Evolutionary conservation across 2,888 invertebrate species (phyloP), one percentile per base, ranked within the genome.

Genomic region (Lissonota sp.): DNA sequence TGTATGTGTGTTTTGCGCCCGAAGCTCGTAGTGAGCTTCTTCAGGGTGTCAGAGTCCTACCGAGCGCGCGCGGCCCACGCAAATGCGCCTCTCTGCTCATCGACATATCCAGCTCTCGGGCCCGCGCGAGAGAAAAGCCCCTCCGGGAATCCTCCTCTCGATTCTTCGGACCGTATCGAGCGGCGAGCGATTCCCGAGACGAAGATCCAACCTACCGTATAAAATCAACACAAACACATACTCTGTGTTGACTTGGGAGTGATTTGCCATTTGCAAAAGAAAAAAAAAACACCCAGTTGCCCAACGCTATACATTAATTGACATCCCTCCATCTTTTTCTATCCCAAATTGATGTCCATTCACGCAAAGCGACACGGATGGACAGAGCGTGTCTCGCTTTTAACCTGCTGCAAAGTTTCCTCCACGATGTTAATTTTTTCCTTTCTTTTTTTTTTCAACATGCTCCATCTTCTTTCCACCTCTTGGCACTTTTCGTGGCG

Each of bases 41-140:
- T 92, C 92, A 91, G 92, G 91, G 90, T 91, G 91, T 88, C 84
- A 88, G 88, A 85, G 89, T 91, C 91, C 92, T 92, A 92, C 92
- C 88, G 75, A 75, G 91, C 87, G 90, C 91, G 91, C 87, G 90
- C 91, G 89, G 90, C 91, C 92, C 90, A 91, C 91, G 91, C 91
- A 87, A 88, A 89, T 88, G 64, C 26, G 75, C 75, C 89, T 64
- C 39, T 49, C 10, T 26, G 88, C 90, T 89, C 90, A 90, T 90
- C 88, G 89, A 89, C 90, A 26, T 64, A 86, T 87, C 88, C 26
- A 26, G 3, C 26, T 26, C 26, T 26, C 26, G 26, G 26, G 26
- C 26, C 87, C 87, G 88, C 88, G 90, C 86, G 85, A 84, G 63
- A 86, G 88, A 88, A 83, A 87, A 86, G 87, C 85, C 86, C 86